phyloP scores from a whole-genome alignment of 2,113 vertebrate genomes.

The Tyrannus savana region DNA sequence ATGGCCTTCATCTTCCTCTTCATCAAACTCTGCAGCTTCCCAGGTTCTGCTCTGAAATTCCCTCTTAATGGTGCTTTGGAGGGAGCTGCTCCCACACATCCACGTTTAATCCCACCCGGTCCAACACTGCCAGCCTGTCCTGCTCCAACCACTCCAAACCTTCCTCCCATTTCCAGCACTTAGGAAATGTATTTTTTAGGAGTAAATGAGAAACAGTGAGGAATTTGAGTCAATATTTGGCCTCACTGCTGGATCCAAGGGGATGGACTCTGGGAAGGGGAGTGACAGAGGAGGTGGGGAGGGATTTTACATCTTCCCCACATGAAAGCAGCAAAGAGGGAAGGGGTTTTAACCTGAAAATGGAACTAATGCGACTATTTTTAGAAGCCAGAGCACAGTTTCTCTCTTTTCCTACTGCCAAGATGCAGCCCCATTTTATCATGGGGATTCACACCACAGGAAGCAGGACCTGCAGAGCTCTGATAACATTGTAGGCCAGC shows the following conservation, averaged over 20 bases:
- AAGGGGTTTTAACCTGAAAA: neutral
- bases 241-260: neutral
- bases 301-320: neutral
- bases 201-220: accelerated
- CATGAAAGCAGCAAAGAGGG: neutral
- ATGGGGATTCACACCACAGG: neutral
- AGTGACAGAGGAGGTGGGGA: neutral
- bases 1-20: neutral
- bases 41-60: neutral
- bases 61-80: neutral
- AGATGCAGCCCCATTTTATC: neutral
- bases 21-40: neutral
- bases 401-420: neutral
- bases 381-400: neutral
- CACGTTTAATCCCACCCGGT: neutral
- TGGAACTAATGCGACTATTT: neutral
- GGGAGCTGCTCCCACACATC: accelerated
- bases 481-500: constrained; percentile 18
- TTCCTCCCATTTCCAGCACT: neutral
- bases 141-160: neutral
- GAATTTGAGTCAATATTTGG: neutral
- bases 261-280: neutral
- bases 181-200: neutral
- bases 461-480: constrained; percentile 21
- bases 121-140: neutral